Conservation (phyloP, 2,113 vertebrate species). For the Semicossyphus pulcher region DNA sequence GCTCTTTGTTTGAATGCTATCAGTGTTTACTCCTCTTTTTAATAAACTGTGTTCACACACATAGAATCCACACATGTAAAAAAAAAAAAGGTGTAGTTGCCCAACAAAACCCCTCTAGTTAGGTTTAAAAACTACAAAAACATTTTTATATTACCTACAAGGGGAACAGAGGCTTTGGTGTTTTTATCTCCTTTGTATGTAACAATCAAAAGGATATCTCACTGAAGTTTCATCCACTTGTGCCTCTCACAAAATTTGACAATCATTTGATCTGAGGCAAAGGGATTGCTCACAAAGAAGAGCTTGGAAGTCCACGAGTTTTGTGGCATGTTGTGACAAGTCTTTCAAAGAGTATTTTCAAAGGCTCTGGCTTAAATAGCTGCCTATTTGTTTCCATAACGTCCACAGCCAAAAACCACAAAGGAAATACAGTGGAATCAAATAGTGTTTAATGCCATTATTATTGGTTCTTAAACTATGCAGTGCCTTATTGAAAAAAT, state of each 20-base stretch:
- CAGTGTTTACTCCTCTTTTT: slow-evolving; percentile 27
- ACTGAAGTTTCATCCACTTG: slow-evolving; percentile 51
- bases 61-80: slow-evolving; percentile 12
- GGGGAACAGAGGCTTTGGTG: slow-evolving; percentile 22
- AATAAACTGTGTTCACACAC: not conserved
- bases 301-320: slow-evolving; percentile 43
- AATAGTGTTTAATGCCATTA: no score
- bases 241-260: slow-evolving; percentile 31
- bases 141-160: slow-evolving; percentile 49
- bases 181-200: slow-evolving; percentile 53
- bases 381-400: slow-evolving; percentile 26
- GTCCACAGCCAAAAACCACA: slow-evolving; percentile 20
- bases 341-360: slow-evolving; percentile 31
- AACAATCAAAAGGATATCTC: slow-evolving; percentile 64
- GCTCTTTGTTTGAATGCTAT: slow-evolving; percentile 29
- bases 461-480: no score
- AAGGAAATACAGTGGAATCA: not conserved
- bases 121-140: no score
- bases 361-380: not conserved
- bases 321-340: slow-evolving; percentile 20
- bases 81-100: no score
- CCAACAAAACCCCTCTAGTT: no score
- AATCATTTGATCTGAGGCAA: slow-evolving; percentile 54
- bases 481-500: no score
- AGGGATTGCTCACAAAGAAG: slow-evolving; percentile 46